phyloP scores from a whole-genome alignment of 2,797 vertebrate genomes.

The Sebastes cheni region DNA sequence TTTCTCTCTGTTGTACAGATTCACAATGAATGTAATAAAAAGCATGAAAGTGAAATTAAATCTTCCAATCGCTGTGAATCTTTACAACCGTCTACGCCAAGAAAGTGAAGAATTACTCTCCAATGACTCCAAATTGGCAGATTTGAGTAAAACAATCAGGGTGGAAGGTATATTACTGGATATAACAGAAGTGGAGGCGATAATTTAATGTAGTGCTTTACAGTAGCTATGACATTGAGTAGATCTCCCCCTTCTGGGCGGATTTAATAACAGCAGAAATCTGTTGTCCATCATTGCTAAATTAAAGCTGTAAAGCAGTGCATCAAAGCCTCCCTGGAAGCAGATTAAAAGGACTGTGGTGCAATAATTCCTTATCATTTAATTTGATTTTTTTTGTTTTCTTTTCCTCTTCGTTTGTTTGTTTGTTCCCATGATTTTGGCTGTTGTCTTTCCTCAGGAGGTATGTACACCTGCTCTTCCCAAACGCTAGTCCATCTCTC shows the following conservation, averaged over 20 bases:
- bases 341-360: slow-evolving; percentile 70
- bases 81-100: slow-evolving; percentile 47
- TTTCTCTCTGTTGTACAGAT: slow-evolving; percentile 68
- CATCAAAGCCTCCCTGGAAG: slow-evolving; percentile 65
- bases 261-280: slow-evolving; percentile 14
- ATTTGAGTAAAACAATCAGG: slow-evolving; percentile 52
- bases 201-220: slow-evolving; percentile 68
- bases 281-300: neutral
- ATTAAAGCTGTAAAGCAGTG: slow-evolving; percentile 68
- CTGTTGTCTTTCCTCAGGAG: slow-evolving; percentile 99
- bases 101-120: slow-evolving; percentile 14
- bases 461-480: slow-evolving; percentile 92
- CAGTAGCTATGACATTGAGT: slow-evolving; percentile 31
- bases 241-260: slow-evolving; percentile 66
- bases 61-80: slow-evolving; percentile 59
- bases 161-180: slow-evolving; percentile 57
- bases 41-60: neutral
- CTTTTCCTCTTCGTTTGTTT: slow-evolving; percentile 88
- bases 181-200: slow-evolving; percentile 23
- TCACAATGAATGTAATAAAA: slow-evolving; percentile 55
- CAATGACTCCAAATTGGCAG: slow-evolving; percentile 15
- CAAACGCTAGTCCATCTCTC: slow-evolving; percentile 84
- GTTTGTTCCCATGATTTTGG: slow-evolving; percentile 98
- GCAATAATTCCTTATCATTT: slow-evolving; percentile 85
- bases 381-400: slow-evolving; percentile 92